phyloP scores from a whole-genome alignment of 2,797 vertebrate genomes.

The Sebastes oblongus region DNA sequence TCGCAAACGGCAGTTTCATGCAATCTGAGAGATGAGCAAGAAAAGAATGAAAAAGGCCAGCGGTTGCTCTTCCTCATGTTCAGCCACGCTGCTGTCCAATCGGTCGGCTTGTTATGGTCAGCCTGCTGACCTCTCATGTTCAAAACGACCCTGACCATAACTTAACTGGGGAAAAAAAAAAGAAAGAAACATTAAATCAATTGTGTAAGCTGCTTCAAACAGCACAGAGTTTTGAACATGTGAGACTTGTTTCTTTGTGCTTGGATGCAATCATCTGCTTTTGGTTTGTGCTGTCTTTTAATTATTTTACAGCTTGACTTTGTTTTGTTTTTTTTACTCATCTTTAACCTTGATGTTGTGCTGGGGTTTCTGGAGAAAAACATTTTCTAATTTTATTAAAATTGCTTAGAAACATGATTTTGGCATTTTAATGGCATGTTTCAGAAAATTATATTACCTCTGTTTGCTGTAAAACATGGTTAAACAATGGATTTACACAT shows the following conservation, averaged over 20 bases:
- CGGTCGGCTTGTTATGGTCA: neutral
- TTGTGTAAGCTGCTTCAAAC: neutral
- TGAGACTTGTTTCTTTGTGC: neutral
- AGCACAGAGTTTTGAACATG: neutral
- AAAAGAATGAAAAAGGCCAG: neutral
- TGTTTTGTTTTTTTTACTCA: neutral
- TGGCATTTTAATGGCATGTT: neutral
- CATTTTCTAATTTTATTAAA: neutral
- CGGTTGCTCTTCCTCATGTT: slow-evolving; percentile 2
- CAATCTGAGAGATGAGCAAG: slow-evolving; percentile 10
- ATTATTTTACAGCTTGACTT: neutral
- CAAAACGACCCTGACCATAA: neutral
- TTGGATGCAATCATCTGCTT: neutral
- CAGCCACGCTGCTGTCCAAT: neutral
- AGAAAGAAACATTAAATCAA: slow-evolving; percentile 9
- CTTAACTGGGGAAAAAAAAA: neutral
- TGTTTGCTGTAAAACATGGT: neutral
- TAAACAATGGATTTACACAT: neutral
- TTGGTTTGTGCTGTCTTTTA: neutral
- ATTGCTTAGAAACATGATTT: neutral
- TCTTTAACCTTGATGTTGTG: neutral
- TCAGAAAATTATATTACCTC: neutral
- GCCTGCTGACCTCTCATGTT: slow-evolving; percentile 27
- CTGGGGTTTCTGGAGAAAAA: neutral
- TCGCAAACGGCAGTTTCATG: slow-evolving; percentile 12